These are phyloP conservation scores for Electrophaes corylata DNA, from an alignment of 2,888 invertebrate species.

Conservation along the genomic window DNA sequence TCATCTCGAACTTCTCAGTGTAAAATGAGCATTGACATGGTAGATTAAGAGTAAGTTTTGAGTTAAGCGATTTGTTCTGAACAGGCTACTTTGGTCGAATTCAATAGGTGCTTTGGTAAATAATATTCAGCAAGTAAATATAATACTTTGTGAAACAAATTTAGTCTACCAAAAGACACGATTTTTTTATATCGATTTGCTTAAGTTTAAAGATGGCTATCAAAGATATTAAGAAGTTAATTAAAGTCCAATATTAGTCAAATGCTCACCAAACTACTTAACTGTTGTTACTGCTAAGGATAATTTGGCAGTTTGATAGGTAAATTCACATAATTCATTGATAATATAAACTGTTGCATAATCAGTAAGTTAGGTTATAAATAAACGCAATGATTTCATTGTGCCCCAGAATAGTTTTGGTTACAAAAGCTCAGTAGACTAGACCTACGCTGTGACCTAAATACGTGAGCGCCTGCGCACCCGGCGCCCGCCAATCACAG, in stretches of 20 bases:
- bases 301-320: background rate
- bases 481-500: constrained; percentile 76
- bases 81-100: background rate
- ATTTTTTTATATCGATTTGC: no score
- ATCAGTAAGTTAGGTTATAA: constrained; percentile 12
- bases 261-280: background rate
- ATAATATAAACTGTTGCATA: constrained; percentile 19
- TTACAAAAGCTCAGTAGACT: constrained; percentile 65
- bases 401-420: constrained; percentile 43
- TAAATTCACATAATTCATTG: constrained; percentile 24
- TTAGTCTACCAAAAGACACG: no score
- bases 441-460: constrained; percentile 80
- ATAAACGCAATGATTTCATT: constrained; percentile 32
- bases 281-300: background rate
- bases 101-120: background rate
- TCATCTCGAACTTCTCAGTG: background rate
- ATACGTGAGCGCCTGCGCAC: constrained; percentile 71
- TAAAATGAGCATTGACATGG: background rate
- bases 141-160: no score
- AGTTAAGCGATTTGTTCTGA: background rate
- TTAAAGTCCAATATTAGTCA: no score
- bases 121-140: background rate
- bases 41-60: background rate
- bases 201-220: no score
- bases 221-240: no score